Conservation (phyloP, 1,140 invertebrate species). For the Apolygus lucorum region DNA sequence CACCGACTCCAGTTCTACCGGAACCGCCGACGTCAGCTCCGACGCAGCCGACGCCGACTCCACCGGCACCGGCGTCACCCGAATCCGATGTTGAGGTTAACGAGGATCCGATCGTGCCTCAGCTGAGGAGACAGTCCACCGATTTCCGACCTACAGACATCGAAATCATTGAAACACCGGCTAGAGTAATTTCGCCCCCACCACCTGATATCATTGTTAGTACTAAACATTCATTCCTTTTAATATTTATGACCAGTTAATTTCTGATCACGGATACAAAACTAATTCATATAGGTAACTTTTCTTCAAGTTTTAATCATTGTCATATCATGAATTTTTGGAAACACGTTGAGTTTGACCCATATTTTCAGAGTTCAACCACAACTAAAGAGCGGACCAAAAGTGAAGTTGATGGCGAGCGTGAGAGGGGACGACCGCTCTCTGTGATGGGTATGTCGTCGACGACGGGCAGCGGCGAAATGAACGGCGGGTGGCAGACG, state of each 20-base stretch:
- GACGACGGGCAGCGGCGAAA: not conserved
- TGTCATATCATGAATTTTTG: no score
- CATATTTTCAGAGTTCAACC: not conserved
- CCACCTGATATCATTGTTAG: conserved; percentile 6
- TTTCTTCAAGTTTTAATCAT: no score
- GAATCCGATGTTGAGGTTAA: conserved; percentile 4
- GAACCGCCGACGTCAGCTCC: not conserved
- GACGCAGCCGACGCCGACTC: not conserved
- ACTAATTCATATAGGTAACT: no score
- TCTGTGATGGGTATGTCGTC: conserved; percentile 29
- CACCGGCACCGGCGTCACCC: not conserved
- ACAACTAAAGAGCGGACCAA: not conserved
- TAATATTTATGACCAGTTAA: no score
- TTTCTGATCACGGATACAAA: no score
- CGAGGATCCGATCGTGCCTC: conserved; percentile 23
- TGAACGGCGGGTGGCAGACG: conserved; percentile 22
- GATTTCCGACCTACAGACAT: conserved; percentile 15
- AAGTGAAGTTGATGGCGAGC: not conserved
- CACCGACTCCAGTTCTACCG: not conserved
- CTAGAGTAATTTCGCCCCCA: not conserved
- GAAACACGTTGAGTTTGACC: no score
- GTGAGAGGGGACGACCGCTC: conserved; percentile 22
- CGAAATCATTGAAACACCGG: not conserved
- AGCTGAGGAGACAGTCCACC: conserved; percentile 12
- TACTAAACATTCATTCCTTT: no score